phyloP scores from a whole-genome alignment of 2,113 vertebrate genomes.

The Burhinus bistriatus region DNA sequence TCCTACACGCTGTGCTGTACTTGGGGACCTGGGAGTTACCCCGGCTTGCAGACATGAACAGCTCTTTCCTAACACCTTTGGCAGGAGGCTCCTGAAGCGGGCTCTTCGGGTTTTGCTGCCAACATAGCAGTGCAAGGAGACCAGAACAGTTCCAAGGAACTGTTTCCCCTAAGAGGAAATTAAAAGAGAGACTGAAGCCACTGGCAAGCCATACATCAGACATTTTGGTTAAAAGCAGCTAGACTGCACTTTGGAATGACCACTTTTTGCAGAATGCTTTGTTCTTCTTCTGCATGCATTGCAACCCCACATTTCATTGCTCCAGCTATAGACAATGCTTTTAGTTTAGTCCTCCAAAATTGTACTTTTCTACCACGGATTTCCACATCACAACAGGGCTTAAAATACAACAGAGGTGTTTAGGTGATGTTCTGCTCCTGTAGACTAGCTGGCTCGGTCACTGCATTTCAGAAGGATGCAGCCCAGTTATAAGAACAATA shows the following conservation, averaged over 20 bases:
- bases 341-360: not conserved
- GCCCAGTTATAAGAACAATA: not conserved
- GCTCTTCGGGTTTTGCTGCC: not conserved
- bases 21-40: not conserved
- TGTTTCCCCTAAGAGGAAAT: conserved; percentile 19
- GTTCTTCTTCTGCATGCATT: not conserved
- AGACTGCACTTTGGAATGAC: conserved; percentile 3
- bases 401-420: not conserved
- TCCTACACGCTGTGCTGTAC: not conserved
- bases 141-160: conserved; percentile 27
- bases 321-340: not conserved
- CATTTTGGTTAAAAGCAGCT: conserved; percentile 15
- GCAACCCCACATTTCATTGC: not conserved
- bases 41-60: not conserved
- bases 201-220: conserved; percentile 21
- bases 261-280: not conserved
- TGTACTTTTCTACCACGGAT: not conserved
- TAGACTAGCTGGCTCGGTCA: not conserved
- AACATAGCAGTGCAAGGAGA: not conserved
- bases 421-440: not conserved
- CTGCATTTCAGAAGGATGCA: not conserved
- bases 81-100: not conserved
- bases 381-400: not conserved
- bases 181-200: conserved; percentile 27
- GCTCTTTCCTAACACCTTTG: conserved; percentile 40